Percentiles rank a stretch among this genome's conserved stretches.
phyloP scores from a whole-genome alignment of 2,888 invertebrate genomes.

The Callosobruchus maculatus region DNA sequence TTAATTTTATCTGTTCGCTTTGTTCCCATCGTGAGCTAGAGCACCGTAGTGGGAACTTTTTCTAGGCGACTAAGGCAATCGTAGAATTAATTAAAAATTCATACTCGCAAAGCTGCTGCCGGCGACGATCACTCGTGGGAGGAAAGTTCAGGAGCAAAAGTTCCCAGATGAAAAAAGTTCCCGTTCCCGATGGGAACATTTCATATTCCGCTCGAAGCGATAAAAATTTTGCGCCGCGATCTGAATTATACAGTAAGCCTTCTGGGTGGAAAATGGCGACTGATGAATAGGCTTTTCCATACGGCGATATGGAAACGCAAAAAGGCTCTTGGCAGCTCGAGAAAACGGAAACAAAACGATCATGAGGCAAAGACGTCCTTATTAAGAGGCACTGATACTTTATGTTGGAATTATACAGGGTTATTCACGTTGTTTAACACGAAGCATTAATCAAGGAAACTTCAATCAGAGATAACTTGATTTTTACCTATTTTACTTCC shows the following conservation, averaged over 20 bases:
- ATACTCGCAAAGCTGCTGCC: slow-evolving; percentile 14
- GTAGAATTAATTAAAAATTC: slow-evolving; percentile 28
- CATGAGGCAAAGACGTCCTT: no score
- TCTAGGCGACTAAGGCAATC: slow-evolving; percentile 20
- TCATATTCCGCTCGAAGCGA: not conserved
- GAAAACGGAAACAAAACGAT: no score
- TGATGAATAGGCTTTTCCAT: not conserved
- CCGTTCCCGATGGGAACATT: not conserved
- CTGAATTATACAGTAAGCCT: not conserved
- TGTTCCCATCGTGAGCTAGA: not conserved
- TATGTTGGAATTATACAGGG: no score
- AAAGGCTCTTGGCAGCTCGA: no score
- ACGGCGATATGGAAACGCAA: not conserved
- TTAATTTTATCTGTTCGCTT: no score
- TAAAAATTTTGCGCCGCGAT: not conserved
- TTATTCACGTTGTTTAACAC: no score
- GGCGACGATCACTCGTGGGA: not conserved
- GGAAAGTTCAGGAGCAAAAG: not conserved
- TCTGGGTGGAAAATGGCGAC: not conserved
- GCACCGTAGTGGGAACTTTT: not conserved
- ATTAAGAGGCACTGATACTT: no score
- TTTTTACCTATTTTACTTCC: no score
- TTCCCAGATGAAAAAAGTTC: not conserved
- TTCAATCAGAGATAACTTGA: no score
- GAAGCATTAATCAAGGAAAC: no score